These are phyloP conservation scores for Cheilosia pagana DNA, from an alignment of 2,888 invertebrate genomes.

Conservation along the genomic window DNA sequence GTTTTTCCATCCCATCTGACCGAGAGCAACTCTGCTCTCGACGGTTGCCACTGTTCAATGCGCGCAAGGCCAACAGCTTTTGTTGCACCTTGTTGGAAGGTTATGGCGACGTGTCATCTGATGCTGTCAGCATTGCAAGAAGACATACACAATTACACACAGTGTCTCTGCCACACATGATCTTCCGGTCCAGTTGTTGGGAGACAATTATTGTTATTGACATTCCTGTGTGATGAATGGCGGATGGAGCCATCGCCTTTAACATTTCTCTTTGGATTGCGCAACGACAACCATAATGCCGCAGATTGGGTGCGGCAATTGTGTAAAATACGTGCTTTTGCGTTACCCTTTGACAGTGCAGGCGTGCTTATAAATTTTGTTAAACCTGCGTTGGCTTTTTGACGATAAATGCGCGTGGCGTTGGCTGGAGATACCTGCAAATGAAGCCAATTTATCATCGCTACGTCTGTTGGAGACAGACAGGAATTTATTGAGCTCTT, in stretches of 20 bases:
- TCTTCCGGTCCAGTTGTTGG: slow-evolving; percentile 19
- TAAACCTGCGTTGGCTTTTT: background rate
- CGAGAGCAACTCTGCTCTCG: slow-evolving; percentile 4
- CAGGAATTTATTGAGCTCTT: slow-evolving; percentile 13
- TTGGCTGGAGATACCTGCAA: slow-evolving; percentile 12
- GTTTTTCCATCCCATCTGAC: slow-evolving; percentile 7
- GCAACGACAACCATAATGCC: slow-evolving; percentile 39
- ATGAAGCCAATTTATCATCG: slow-evolving; percentile 32
- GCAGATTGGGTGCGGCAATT: slow-evolving; percentile 48
- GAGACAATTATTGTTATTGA: slow-evolving; percentile 40
- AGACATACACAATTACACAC: background rate
- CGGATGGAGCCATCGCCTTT: slow-evolving; percentile 10
- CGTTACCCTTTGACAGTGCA: slow-evolving; percentile 21
- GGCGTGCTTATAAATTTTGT: background rate
- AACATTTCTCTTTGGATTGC: slow-evolving; percentile 47
- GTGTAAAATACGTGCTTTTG: slow-evolving; percentile 48
- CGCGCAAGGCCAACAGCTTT: slow-evolving; percentile 59
- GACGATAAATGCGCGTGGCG: slow-evolving; percentile 24
- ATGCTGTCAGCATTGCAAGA: slow-evolving; percentile 16
- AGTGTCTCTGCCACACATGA: background rate
- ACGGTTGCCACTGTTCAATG: background rate
- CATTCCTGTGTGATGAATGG: slow-evolving; percentile 26
- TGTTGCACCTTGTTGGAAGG: slow-evolving; percentile 59
- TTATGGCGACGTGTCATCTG: slow-evolving; percentile 56
- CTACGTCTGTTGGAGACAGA: slow-evolving; percentile 31